phyloP scores from a whole-genome alignment of 2,888 invertebrate species.

The Adineta ricciae region DNA sequence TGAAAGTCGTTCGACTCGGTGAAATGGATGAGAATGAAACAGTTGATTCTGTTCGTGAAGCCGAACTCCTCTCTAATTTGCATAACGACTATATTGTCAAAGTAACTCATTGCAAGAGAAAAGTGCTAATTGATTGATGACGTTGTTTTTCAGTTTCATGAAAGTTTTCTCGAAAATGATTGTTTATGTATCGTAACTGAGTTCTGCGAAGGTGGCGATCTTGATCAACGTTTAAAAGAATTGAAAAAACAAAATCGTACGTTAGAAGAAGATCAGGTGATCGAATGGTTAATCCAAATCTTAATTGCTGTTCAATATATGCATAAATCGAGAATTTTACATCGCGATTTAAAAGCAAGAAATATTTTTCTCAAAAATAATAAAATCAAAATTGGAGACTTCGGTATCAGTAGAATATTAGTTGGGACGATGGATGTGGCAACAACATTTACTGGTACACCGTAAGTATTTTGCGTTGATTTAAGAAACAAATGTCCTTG shows the following conservation, averaged over 20 bases:
- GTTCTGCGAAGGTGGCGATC: slow-evolving; percentile 50
- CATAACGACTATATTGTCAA: slow-evolving; percentile 48
- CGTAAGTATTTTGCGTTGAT: slow-evolving; percentile 36
- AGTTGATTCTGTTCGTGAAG: slow-evolving; percentile 47
- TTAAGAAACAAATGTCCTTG: not conserved
- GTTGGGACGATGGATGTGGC: slow-evolving; percentile 49
- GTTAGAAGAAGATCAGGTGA: slow-evolving; percentile 44
- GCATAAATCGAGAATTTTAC: slow-evolving; percentile 46
- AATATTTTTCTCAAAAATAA: slow-evolving; percentile 49
- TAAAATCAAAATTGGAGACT: slow-evolving; percentile 49
- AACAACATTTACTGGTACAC: slow-evolving; percentile 50
- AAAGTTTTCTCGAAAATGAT: slow-evolving; percentile 40
- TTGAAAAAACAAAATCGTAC: slow-evolving; percentile 41
- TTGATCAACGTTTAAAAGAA: slow-evolving; percentile 43
- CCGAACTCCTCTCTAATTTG: slow-evolving; percentile 44
- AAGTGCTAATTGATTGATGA: not conserved
- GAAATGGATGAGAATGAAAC: slow-evolving; percentile 49
- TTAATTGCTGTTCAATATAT: slow-evolving; percentile 49
- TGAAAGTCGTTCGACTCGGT: slow-evolving; percentile 49
- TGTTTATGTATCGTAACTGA: slow-evolving; percentile 50
- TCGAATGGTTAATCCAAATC: slow-evolving; percentile 49
- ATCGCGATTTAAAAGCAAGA: slow-evolving; percentile 50
- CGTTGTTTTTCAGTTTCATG: slow-evolving; percentile 17
- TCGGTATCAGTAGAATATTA: slow-evolving; percentile 49
- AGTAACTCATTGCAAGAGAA: not conserved